Evolutionary conservation across 2,113 vertebrate species (phyloP).

Genomic region (Triplophysa dalaica): DNA sequence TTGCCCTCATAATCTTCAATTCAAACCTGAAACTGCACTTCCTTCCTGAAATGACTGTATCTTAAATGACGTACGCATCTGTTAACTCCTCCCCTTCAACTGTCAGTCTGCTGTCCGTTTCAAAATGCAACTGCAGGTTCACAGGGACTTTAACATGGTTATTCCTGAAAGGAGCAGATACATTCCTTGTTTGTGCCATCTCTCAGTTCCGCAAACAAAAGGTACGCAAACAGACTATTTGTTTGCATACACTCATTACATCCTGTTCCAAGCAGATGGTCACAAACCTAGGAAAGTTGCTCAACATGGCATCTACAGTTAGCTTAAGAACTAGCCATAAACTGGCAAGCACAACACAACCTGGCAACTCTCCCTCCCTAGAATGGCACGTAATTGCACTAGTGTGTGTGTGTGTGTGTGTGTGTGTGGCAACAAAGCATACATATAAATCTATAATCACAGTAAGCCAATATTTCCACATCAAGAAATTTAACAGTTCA

Average conservation of each 20-base stretch:
- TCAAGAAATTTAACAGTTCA: slow-evolving; percentile 41
- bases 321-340: slow-evolving; percentile 41
- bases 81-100: too few species aligned
- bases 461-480: slow-evolving; percentile 39
- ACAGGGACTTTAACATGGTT: neutral
- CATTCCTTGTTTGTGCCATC: slow-evolving; percentile 29
- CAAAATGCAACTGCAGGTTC: too few species aligned
- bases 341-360: slow-evolving; percentile 41
- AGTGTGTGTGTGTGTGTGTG: slow-evolving; percentile 24
- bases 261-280: slow-evolving; percentile 52
- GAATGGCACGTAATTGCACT: slow-evolving; percentile 42
- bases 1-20: too few species aligned
- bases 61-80: too few species aligned
- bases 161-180: slow-evolving; percentile 10
- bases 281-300: slow-evolving; percentile 49
- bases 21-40: too few species aligned
- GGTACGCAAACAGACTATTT: slow-evolving; percentile 49
- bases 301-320: slow-evolving; percentile 47
- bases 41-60: too few species aligned
- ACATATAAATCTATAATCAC: slow-evolving; percentile 44
- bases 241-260: slow-evolving; percentile 44
- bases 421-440: slow-evolving; percentile 34
- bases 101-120: too few species aligned
- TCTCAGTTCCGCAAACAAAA: slow-evolving; percentile 47
- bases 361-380: slow-evolving; percentile 36